Evolutionary conservation across 1,140 invertebrate genomes (phyloP).

Genomic region (Hyles euphorbiae): DNA sequence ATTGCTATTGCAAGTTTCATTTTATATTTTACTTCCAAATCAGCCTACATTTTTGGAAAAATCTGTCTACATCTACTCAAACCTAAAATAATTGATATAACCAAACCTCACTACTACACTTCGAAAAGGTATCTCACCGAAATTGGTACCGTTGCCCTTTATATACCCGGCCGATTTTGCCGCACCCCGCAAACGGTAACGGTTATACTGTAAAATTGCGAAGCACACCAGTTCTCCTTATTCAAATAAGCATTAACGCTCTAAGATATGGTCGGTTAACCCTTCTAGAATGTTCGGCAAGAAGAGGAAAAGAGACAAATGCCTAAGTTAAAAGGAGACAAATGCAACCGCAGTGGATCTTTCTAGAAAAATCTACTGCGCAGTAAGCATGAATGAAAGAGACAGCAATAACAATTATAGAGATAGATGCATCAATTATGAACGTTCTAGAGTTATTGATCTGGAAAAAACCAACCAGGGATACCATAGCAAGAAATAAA

Average conservation of each 20-base stretch:
- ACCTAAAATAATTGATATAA: constrained; percentile 25
- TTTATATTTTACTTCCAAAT: constrained; percentile 13
- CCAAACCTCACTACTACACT: constrained; percentile 38
- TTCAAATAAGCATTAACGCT: background rate
- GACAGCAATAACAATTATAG: constrained; percentile 16
- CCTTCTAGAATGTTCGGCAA: constrained; percentile 50
- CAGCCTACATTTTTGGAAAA: constrained; percentile 21
- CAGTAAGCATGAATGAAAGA: constrained; percentile 18
- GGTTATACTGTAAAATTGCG: constrained; percentile 25
- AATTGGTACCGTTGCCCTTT: constrained; percentile 14
- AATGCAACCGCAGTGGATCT: background rate
- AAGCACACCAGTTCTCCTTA: background rate
- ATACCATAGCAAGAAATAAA: too few species aligned
- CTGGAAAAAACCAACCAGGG: too few species aligned
- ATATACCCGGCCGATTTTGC: constrained; percentile 28
- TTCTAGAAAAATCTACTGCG: constrained; percentile 20
- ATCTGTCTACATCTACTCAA: constrained; percentile 10
- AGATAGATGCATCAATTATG: background rate
- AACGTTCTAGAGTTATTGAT: too few species aligned
- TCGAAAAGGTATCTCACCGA: constrained; percentile 35
- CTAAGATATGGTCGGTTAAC: constrained; percentile 23
- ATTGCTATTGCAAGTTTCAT: constrained; percentile 16
- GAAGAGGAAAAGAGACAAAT: constrained; percentile 9
- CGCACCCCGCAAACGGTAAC: constrained; percentile 16
- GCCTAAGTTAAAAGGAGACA: constrained; percentile 14